Evolutionary conservation across 2,888 invertebrate species (phyloP), one percentile per base, ranked within the genome.

Genomic region (Acleris holmiana): DNA sequence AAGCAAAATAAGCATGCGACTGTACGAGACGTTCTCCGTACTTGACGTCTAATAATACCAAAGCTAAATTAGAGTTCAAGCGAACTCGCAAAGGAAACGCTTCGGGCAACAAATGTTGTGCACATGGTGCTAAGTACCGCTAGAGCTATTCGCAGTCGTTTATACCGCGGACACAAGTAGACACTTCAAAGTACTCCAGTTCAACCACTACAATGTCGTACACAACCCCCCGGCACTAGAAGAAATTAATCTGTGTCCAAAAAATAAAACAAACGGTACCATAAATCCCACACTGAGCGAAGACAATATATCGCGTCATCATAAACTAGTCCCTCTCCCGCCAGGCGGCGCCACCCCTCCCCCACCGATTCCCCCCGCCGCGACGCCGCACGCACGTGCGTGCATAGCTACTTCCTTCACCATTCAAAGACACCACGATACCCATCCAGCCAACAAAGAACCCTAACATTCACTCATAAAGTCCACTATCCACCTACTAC

Each of bases 311-410:
- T 85, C 78, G 85, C 82, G 80, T 85, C 84, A 85, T 85, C 87
- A 89, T 91, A 88, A 89, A 88, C 85, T 83, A 83, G 86, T 85
- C 84, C 80, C 88, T 84, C 89, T 87, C 89, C 87, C 89, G 85
- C 89, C 80, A 84, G 83, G 88, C 86, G 90, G 89, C 91, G 90
- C 90, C 90, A 87, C 76, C 69, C 72, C 73, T 70, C 70, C 70
- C 51, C 40, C 69, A 75, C 40, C 66, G 66, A 75, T 63, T 69
- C 71, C 71, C 71, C 76, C 69, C 74, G 72, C 70, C 75, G 66
- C 68, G 62, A 60, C 73, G 71, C 74, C 76, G 76, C 82, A 89
- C 90, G 90, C 91, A 91, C 89, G 91, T 92, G 91, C 89, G 89
- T 87, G 81, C 73, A 72, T 70, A 68, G 73, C 84, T 82, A 80